Evolutionary conservation across 2,113 vertebrate species (phyloP).

Genomic region (Megaleporinus macrocephalus): DNA sequence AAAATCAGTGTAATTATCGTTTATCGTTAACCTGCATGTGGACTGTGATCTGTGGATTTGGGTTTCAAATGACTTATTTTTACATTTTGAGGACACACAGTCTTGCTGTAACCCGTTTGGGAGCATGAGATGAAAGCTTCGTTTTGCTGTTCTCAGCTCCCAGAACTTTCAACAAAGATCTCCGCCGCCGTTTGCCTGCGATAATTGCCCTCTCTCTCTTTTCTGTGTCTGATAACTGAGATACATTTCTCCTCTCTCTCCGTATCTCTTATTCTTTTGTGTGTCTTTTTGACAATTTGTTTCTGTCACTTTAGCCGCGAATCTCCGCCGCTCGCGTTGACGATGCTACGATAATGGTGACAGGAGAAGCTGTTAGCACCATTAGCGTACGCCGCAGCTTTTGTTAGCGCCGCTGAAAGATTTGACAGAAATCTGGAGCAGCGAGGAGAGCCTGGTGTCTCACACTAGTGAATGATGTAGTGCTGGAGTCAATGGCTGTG

Average conservation of each 20-base stretch:
- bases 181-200: background rate
- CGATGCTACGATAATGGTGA: slow-evolving; percentile 16
- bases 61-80: background rate
- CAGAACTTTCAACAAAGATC: background rate
- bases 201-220: background rate
- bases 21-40: background rate
- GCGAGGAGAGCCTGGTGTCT: slow-evolving; percentile 19
- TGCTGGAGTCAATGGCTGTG: background rate
- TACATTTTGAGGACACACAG: background rate
- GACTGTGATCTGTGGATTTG: no score
- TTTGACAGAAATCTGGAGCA: slow-evolving; percentile 35
- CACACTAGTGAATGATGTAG: slow-evolving; percentile 17
- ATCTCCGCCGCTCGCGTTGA: background rate
- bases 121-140: background rate
- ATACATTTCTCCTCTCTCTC: background rate
- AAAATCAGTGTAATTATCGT: no score
- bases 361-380: slow-evolving; percentile 23
- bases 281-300: slow-evolving; percentile 6
- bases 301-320: slow-evolving; percentile 14
- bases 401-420: slow-evolving; percentile 29
- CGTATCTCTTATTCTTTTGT: background rate
- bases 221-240: background rate
- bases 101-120: background rate
- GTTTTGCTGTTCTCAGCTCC: background rate
- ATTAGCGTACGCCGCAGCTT: slow-evolving; percentile 22